These are phyloP conservation scores for Diploptera punctata DNA, from an alignment of 2,888 invertebrate species.

Conservation along the genomic window DNA sequence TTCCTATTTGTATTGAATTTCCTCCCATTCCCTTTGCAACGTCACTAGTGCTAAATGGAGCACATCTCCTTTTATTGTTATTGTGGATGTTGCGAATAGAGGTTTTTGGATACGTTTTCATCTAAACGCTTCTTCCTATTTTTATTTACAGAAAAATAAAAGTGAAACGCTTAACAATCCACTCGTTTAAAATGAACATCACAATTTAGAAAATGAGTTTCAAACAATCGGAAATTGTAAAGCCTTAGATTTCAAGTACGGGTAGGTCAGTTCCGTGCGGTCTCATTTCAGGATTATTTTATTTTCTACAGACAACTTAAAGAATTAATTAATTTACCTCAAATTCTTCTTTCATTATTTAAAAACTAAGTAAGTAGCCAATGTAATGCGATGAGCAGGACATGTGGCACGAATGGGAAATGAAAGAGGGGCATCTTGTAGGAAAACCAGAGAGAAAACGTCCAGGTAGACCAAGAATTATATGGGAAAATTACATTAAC, in stretches of 20 bases:
- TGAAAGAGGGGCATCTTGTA: too few relatives aligned
- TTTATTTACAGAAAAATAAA: conserved; percentile 14
- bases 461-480: too few relatives aligned
- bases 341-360: too few relatives aligned
- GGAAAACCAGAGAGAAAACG: too few relatives aligned
- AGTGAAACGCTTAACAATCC: neutral
- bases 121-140: conserved; percentile 11
- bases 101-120: neutral
- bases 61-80: conserved; percentile 32
- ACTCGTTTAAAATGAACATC: neutral
- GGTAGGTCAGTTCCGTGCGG: neutral
- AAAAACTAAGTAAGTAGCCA: too few relatives aligned
- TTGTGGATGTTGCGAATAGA: conserved; percentile 19
- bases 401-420: too few relatives aligned
- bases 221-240: neutral
- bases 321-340: too few relatives aligned
- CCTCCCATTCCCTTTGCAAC: conserved; percentile 23
- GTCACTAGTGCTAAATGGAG: conserved; percentile 16
- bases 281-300: too few relatives aligned
- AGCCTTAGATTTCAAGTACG: neutral
- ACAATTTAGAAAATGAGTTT: neutral
- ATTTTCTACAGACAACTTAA: too few relatives aligned
- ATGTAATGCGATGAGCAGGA: too few relatives aligned
- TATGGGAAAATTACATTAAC: too few relatives aligned
- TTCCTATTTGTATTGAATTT: conserved; percentile 26